Evolutionary conservation across 2,888 invertebrate species (phyloP), one percentile per base, ranked within the genome.

Genomic region (Drosophila leonis): DNA sequence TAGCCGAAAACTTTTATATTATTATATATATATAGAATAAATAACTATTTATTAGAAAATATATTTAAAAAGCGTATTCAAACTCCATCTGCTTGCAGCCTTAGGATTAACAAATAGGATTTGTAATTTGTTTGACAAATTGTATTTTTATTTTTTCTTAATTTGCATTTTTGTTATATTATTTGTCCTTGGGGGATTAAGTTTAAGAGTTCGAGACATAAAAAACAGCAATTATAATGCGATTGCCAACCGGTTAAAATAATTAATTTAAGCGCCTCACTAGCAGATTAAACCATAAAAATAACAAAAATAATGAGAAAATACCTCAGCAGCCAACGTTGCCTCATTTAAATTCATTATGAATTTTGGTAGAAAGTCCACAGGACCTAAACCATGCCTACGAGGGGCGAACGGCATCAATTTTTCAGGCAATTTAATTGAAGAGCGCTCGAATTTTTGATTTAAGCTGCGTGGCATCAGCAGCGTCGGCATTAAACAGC

Each of bases 351-450:
- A 70, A 82, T 83, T 76, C 78, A 66, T 76, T 78, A 60, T 44
- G 56, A 56, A 13, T 13, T 41, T 39, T 29, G 27, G 24, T 35
- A 56, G 24, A 13, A 52, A 37, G 5, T 18, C 18, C 46, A 24
- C 29, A 33, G 44, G 13, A 12, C 4, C 31, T 49, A 20, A 18
- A 29, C 49, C 3, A 31, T 31, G 48, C 42, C 13, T n/a, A 12
- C 31, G 37, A 35, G 46, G n/a, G 46, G 12, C 27, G 44, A 33
- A n/a, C 61, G 29, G 35, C 73, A 83, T 76, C 57, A 79, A 87
- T 83, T 87, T 89, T 89, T 77, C 75, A 80, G 57, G 70, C 85
- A 87, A 89, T 89, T 87, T 89, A 87, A 86, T 89, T 89, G 82
- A 72, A 70, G 72, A 70, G 70, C 67, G 57, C 65, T 57, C 9